Conservation (phyloP, 1,140 invertebrate genomes). For the Pseudomyrmex cubaensis region DNA sequence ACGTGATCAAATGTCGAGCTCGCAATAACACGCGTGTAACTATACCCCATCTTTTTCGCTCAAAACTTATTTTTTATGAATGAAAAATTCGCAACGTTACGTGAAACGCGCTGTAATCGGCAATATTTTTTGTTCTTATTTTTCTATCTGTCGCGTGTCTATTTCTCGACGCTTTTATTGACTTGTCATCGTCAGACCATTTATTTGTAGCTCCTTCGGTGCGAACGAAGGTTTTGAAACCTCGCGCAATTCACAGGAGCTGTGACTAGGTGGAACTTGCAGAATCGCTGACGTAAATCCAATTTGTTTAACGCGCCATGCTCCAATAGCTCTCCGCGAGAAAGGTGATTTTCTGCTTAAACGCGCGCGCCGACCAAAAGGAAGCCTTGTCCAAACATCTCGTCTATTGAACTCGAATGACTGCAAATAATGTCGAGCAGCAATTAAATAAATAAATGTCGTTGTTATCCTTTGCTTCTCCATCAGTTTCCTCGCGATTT, state of each 20-base stretch:
- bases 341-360: constrained; percentile 19
- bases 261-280: neutral
- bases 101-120: neutral
- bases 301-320: constrained; percentile 10
- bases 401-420: neutral
- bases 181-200: neutral
- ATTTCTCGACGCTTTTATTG: neutral
- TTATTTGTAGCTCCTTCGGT: neutral
- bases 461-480: neutral
- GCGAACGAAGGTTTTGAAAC: neutral
- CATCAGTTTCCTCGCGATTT: neutral
- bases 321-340: neutral
- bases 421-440: neutral
- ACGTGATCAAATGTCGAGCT: constrained; percentile 36
- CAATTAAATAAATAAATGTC: neutral
- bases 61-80: neutral
- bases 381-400: neutral
- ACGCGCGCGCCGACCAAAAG: neutral
- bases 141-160: neutral
- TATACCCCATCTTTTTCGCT: neutral
- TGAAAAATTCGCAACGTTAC: neutral
- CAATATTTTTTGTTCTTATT: neutral
- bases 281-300: neutral
- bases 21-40: neutral
- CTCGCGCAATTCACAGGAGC: neutral